Percentiles rank a stretch among this genome's conserved stretches.
These are phyloP conservation scores for Mongoloraphidia duomilia DNA, from an alignment of 2,888 invertebrate genomes.

Conservation along the genomic window DNA sequence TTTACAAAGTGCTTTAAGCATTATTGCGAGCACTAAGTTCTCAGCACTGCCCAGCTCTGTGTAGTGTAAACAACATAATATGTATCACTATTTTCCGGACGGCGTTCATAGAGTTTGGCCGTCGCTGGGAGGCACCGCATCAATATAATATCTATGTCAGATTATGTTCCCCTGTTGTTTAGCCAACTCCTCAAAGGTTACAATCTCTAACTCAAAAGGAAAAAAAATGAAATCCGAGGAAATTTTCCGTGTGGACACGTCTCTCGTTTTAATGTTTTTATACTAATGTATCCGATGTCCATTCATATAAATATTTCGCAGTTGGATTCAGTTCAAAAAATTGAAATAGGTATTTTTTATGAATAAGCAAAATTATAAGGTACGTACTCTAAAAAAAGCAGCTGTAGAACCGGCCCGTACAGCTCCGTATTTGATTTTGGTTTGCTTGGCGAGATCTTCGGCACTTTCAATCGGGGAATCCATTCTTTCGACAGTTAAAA, in stretches of 20 bases:
- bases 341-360: neutral
- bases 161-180: no score
- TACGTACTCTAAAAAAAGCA: conserved; percentile 78
- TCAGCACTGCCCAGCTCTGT: no score
- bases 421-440: conserved; percentile 93
- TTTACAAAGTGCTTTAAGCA: no score
- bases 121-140: no score
- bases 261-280: neutral
- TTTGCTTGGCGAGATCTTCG: conserved; percentile 91
- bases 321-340: neutral
- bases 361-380: conserved; percentile 1
- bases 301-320: neutral
- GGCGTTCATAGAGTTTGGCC: no score
- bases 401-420: conserved; percentile 86
- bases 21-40: no score
- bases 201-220: neutral
- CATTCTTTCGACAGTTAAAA: conserved; percentile 84
- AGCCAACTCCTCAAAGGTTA: no score
- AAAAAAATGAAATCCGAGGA: neutral
- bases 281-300: neutral
- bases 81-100: no score
- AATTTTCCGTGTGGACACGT: no score
- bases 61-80: no score
- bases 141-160: no score
- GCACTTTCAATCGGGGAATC: conserved; percentile 90